Percentiles rank a stretch among this genome's conserved stretches.
Evolutionary conservation across 2,113 vertebrate species (phyloP).

Genomic region (Corythoichthys intestinalis): DNA sequence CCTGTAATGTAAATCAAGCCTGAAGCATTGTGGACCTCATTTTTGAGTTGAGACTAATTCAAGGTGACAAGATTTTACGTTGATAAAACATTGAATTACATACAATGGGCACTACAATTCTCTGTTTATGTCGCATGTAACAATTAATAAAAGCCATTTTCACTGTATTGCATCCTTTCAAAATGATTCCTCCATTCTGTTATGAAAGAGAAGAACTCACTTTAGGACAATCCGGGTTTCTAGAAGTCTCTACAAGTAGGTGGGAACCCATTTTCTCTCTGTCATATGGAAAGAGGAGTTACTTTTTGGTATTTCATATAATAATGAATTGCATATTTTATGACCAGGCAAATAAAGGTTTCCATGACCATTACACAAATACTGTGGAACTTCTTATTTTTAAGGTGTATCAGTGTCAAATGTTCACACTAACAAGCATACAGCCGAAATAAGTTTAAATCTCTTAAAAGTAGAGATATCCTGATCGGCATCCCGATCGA

Average conservation of each 20-base stretch:
- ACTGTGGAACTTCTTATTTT: not conserved
- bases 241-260: slow-evolving; percentile 89
- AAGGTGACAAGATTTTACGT: too few species aligned
- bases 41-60: too few species aligned
- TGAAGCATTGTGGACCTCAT: too few species aligned
- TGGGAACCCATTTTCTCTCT: slow-evolving; percentile 93
- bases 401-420: too few species aligned
- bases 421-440: not conserved
- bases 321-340: slow-evolving; percentile 1
- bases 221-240: slow-evolving; percentile 87
- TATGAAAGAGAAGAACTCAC: slow-evolving; percentile 65
- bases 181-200: slow-evolving; percentile 9
- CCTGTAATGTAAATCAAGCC: too few species aligned
- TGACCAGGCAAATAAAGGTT: not conserved
- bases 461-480: not conserved
- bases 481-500: too few species aligned
- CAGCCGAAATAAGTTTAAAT: not conserved
- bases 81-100: too few species aligned
- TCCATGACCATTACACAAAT: not conserved
- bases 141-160: not conserved
- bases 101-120: not conserved
- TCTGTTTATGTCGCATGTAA: not conserved
- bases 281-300: slow-evolving; percentile 30
- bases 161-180: slow-evolving; percentile 7
- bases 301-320: not conserved